Percentiles rank a stretch among this genome's conserved stretches.
Evolutionary conservation across 2,888 invertebrate genomes (phyloP).

Genomic region (Drymonia ruficornis): DNA sequence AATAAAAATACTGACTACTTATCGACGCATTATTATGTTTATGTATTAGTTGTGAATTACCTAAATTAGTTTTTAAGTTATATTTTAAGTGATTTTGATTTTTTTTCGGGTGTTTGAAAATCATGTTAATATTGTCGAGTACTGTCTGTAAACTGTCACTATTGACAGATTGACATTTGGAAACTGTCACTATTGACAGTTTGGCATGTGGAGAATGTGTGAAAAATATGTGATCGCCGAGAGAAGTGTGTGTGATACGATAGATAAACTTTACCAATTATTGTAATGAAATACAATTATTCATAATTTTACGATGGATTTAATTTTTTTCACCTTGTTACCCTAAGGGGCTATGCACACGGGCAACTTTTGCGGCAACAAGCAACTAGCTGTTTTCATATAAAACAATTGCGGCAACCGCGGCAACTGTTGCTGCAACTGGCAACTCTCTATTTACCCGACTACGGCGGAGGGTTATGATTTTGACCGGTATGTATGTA

Average conservation of each 20-base stretch:
- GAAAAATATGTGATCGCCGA: conserved; percentile 32
- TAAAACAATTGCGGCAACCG: too few species aligned
- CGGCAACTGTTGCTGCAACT: too few species aligned
- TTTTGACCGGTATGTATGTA: too few species aligned
- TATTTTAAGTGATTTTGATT: conserved; percentile 39
- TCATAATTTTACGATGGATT: conserved; percentile 36
- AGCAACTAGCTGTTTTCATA: too few species aligned
- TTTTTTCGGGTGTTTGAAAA: conserved; percentile 27
- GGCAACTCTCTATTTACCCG: too few species aligned
- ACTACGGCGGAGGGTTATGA: too few species aligned
- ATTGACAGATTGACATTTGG: conserved; percentile 7
- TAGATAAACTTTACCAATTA: conserved; percentile 40
- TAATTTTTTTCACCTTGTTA: conserved; percentile 20
- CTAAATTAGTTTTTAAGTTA: conserved; percentile 30
- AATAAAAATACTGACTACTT: conserved; percentile 2
- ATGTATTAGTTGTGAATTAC: conserved; percentile 3
- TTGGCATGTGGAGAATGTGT: conserved; percentile 15
- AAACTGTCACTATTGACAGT: conserved; percentile 7
- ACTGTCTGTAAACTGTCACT: conserved; percentile 14
- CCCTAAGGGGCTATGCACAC: too few species aligned
- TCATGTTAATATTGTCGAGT: conserved; percentile 36
- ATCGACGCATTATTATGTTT: background rate
- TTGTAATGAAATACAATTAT: conserved; percentile 49
- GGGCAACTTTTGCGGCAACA: too few species aligned
- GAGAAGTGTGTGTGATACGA: conserved; percentile 44